A percentile compares a stretch with the other conserved stretches of the same genome.
These are phyloP conservation scores for Netelia inedita DNA, from an alignment of 2,888 invertebrate genomes.

Conservation along the genomic window DNA sequence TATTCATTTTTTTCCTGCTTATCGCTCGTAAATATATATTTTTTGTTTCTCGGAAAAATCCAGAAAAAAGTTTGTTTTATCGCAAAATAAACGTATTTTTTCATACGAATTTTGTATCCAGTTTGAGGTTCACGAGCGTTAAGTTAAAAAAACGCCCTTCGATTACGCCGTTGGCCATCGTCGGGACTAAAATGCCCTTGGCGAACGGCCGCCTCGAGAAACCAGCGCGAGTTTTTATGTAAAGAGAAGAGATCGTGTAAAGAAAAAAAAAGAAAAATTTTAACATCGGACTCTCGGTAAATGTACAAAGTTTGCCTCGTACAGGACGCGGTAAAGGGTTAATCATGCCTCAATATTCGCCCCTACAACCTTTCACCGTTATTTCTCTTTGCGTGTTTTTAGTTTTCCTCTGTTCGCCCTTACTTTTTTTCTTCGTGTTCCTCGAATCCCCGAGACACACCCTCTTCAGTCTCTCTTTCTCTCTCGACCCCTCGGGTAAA, in stretches of 20 bases:
- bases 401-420: background rate
- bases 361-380: slow-evolving; percentile 51
- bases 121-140: background rate
- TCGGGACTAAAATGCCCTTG: slow-evolving; percentile 28
- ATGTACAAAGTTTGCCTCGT: slow-evolving; percentile 59
- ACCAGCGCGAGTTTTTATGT: slow-evolving; percentile 24
- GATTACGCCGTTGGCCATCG: slow-evolving; percentile 32
- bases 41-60: background rate
- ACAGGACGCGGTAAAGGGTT: slow-evolving; percentile 60
- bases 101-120: slow-evolving; percentile 12
- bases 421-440: slow-evolving; percentile 19
- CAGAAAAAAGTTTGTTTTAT: slow-evolving; percentile 2
- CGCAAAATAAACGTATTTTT: background rate
- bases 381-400: slow-evolving; percentile 51
- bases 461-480: slow-evolving; percentile 23
- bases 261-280: slow-evolving; percentile 8
- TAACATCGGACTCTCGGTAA: slow-evolving; percentile 24
- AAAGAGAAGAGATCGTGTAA: slow-evolving; percentile 3
- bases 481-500: slow-evolving; percentile 25
- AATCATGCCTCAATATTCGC: slow-evolving; percentile 64
- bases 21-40: background rate
- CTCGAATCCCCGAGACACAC: slow-evolving; percentile 22
- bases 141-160: slow-evolving; percentile 12
- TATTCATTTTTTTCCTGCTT: background rate
- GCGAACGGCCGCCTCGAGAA: slow-evolving; percentile 37